Evolutionary conservation across 2,888 invertebrate genomes (phyloP).

Genomic region (Melangyna quadrimaculata): DNA sequence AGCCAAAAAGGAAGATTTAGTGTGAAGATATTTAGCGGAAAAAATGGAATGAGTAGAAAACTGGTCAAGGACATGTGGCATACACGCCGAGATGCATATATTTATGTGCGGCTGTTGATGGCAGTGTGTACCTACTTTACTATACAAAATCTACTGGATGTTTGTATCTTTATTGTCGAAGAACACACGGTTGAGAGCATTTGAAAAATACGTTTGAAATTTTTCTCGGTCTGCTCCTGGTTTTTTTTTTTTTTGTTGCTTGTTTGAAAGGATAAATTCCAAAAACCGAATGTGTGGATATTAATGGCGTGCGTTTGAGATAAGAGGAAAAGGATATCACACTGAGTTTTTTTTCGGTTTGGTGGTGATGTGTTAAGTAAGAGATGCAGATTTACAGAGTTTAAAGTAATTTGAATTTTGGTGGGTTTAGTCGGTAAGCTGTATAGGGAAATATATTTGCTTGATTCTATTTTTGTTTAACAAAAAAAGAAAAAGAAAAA

Average conservation of each 20-base stretch:
- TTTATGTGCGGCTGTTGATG: not conserved
- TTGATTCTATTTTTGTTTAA: not conserved
- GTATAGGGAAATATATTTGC: not conserved
- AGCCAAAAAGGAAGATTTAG: slow-evolving; percentile 61
- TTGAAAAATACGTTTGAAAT: slow-evolving; percentile 67
- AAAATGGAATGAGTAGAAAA: slow-evolving; percentile 52
- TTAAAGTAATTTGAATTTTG: slow-evolving; percentile 48
- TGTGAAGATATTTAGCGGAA: slow-evolving; percentile 71
- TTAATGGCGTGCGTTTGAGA: slow-evolving; percentile 71
- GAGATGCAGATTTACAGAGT: slow-evolving; percentile 64
- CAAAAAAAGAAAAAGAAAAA: not conserved
- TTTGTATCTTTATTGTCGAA: slow-evolving; percentile 61
- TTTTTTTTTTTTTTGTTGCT: too few species aligned
- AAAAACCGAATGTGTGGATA: slow-evolving; percentile 61
- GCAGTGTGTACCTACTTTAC: not conserved
- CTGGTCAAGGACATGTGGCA: slow-evolving; percentile 66
- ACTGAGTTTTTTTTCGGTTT: not conserved
- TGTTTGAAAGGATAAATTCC: slow-evolving; percentile 46
- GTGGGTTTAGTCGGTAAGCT: not conserved
- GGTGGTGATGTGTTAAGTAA: slow-evolving; percentile 62
- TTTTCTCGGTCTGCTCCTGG: not conserved
- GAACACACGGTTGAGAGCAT: slow-evolving; percentile 66
- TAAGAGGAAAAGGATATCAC: slow-evolving; percentile 57
- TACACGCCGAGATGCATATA: not conserved
- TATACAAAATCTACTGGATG: not conserved